phyloP scores from a whole-genome alignment of 2,888 invertebrate genomes.

The Poecilobothrus nobilitatus region DNA sequence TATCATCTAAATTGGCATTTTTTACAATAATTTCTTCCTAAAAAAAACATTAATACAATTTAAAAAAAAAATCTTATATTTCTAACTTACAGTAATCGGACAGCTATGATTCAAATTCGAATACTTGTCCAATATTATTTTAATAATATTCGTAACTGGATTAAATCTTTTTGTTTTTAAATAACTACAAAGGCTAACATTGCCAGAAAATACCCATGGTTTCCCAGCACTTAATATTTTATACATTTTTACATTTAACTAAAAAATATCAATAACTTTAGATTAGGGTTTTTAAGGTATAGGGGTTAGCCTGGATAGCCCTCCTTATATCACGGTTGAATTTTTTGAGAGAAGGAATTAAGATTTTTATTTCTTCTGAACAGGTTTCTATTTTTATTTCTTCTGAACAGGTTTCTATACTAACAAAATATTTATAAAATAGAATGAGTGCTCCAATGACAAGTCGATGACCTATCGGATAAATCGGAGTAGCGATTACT shows the following conservation, averaged over 20 bases:
- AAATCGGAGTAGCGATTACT: too few species aligned
- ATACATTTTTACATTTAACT: not conserved
- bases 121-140: not conserved
- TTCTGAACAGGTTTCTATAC: too few species aligned
- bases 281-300: too few species aligned
- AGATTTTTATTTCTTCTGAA: too few species aligned
- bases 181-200: not conserved
- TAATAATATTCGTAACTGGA: not conserved
- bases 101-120: not conserved
- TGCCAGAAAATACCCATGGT: conserved; percentile 2
- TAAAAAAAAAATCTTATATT: not conserved
- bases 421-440: too few species aligned
- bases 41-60: not conserved
- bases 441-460: too few species aligned
- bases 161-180: not conserved
- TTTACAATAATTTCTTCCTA: not conserved
- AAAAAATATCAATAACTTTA: too few species aligned
- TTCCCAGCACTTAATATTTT: not conserved
- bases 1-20: not conserved
- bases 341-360: too few species aligned
- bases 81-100: not conserved
- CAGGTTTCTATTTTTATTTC: too few species aligned
- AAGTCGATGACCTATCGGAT: too few species aligned
- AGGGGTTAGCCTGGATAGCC: too few species aligned
- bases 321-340: too few species aligned